These are phyloP conservation scores for Siniperca undulata DNA, from an alignment of 2,797 vertebrate genomes.

Conservation along the genomic window DNA sequence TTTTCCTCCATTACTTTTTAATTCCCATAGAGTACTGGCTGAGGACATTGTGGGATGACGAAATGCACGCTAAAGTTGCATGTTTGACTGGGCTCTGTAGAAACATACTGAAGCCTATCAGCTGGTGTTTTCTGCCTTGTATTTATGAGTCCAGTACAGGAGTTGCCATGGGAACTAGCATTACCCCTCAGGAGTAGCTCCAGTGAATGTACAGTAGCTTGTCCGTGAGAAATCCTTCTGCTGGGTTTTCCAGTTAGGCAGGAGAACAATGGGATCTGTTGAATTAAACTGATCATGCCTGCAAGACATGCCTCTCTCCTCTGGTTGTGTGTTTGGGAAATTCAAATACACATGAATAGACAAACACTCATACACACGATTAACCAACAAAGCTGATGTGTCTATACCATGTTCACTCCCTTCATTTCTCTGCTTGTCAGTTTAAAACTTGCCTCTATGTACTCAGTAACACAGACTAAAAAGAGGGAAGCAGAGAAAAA, in stretches of 20 bases:
- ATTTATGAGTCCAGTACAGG: conserved; percentile 71
- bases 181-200: conserved; percentile 74
- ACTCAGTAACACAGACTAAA: not conserved
- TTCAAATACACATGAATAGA: conserved; percentile 26
- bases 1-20: conserved; percentile 6
- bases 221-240: conserved; percentile 69
- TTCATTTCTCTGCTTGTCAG: not conserved
- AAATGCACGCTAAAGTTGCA: conserved; percentile 45
- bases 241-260: conserved; percentile 66
- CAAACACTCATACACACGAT: conserved; percentile 8
- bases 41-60: conserved; percentile 43
- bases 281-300: conserved; percentile 66
- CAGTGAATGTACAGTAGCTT: conserved; percentile 69
- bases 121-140: conserved; percentile 69
- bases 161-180: conserved; percentile 81
- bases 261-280: conserved; percentile 64
- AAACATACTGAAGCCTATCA: conserved; percentile 57
- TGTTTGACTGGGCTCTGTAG: conserved; percentile 54
- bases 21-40: conserved; percentile 18
- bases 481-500: conserved; percentile 5
- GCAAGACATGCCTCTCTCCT: conserved; percentile 42
- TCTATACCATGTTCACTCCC: not conserved
- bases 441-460: conserved; percentile 5
- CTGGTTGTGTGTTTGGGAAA: conserved; percentile 32
- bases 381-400: not conserved